These are phyloP conservation scores for Zapornia atra DNA, from an alignment of 2,113 vertebrate genomes.

Conservation along the genomic window DNA sequence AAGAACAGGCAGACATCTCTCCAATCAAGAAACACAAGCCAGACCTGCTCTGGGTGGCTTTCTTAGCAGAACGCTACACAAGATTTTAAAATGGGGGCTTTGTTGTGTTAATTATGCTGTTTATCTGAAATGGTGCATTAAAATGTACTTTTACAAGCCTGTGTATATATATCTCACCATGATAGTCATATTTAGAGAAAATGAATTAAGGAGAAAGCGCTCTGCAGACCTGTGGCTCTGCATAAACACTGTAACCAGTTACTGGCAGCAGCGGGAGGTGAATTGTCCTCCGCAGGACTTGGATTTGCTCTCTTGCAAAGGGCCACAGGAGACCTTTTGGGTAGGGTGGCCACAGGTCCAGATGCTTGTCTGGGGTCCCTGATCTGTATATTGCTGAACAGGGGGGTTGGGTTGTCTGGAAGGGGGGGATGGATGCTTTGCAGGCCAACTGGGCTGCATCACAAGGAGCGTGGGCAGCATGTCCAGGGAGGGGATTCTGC, in stretches of 20 bases:
- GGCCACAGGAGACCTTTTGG: not conserved
- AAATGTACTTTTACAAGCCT: not conserved
- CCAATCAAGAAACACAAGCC: not conserved
- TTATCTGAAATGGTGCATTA: not conserved
- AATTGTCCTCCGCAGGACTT: not conserved
- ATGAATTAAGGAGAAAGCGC: not conserved
- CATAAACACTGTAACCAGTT: not conserved
- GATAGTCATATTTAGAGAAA: not conserved
- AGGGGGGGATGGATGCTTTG: not conserved
- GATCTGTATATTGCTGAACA: not conserved
- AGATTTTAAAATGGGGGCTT: not conserved
- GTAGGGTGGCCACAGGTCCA: accelerated
- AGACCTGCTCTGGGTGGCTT: not conserved
- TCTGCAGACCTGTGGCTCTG: not conserved
- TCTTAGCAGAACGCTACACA: not conserved
- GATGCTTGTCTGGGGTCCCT: not conserved
- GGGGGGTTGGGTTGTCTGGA: not conserved
- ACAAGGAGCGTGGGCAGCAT: no score
- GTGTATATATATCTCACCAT: not conserved
- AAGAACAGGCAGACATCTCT: not conserved
- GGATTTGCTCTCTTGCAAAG: not conserved
- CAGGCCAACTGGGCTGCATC: no score
- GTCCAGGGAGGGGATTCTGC: no score
- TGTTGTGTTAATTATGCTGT: not conserved
- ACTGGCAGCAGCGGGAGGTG: not conserved